Percentiles rank a stretch among this genome's conserved stretches.
Conservation (phyloP, 2,888 invertebrate species). For the Gastracanthus pulcherrimus region DNA sequence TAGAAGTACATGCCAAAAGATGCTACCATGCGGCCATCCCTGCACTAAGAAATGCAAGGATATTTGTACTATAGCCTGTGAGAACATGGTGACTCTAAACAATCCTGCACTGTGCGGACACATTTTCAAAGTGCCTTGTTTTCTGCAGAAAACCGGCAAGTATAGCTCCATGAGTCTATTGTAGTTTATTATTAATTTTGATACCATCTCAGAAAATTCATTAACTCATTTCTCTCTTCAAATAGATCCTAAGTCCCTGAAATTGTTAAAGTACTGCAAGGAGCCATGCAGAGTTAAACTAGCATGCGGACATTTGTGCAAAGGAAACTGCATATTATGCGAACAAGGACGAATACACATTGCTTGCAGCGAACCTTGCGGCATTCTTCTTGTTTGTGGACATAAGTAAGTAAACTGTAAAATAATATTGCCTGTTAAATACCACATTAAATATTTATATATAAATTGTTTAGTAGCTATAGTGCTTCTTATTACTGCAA, state of each 20-base stretch:
- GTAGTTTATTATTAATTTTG: too few species aligned
- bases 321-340: conserved; percentile 18
- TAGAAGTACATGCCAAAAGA: conserved; percentile 1
- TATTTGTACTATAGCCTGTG: neutral
- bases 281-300: conserved; percentile 10
- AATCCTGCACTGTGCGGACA: conserved; percentile 31
- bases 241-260: neutral
- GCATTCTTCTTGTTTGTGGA: conserved; percentile 22
- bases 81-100: neutral
- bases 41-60: conserved; percentile 34
- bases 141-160: neutral
- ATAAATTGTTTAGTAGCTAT: too few species aligned
- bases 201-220: too few species aligned
- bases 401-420: too few species aligned
- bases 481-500: too few species aligned
- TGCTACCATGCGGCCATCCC: conserved; percentile 7
- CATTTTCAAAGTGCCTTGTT: conserved; percentile 11
- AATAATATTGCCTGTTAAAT: too few species aligned
- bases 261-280: conserved; percentile 18
- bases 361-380: neutral
- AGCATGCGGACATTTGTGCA: conserved; percentile 16
- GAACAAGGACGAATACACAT: conserved; percentile 34
- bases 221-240: too few species aligned
- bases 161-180: too few species aligned
- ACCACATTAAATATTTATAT: too few species aligned